Percentiles rank a stretch among this genome's conserved stretches.
phyloP scores from a whole-genome alignment of 2,113 vertebrate species.

The Lipophrys pholis region DNA sequence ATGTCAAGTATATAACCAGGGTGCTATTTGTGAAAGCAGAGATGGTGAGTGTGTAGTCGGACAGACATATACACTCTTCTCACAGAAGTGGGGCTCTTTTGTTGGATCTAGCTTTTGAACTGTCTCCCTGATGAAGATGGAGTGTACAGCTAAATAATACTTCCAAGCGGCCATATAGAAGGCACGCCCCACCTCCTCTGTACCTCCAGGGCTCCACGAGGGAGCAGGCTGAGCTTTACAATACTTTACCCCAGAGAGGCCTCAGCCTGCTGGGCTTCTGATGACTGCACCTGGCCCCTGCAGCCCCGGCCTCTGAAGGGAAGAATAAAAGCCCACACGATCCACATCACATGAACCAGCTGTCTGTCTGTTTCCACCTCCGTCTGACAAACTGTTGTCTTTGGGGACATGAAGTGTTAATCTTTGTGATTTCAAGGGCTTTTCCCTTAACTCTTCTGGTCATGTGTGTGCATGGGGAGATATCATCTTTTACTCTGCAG shows the following conservation, averaged over 20 bases:
- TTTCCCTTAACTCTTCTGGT: constrained; percentile 7
- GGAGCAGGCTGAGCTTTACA: constrained; percentile 61
- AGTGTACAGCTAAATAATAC: constrained; percentile 53
- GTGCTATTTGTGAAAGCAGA: no score
- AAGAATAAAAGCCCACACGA: constrained; percentile 23
- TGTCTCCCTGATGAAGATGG: constrained; percentile 59
- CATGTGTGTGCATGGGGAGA: constrained; percentile 2
- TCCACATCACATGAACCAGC: constrained; percentile 50
- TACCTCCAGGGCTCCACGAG: constrained; percentile 63
- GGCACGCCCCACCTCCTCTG: constrained; percentile 49
- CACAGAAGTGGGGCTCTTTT: constrained; percentile 29
- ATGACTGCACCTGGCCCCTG: constrained; percentile 70
- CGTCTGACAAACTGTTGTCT: constrained; percentile 40
- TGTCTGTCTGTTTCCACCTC: constrained; percentile 43
- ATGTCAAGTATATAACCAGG: no score
- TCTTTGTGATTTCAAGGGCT: constrained; percentile 16
- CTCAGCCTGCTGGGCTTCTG: constrained; percentile 58
- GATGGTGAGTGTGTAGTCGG: background rate
- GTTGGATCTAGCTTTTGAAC: constrained; percentile 43
- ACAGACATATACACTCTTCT: constrained; percentile 9
- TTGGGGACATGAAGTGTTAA: constrained; percentile 29
- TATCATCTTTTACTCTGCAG: constrained; percentile 63
- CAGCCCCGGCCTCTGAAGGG: constrained; percentile 26
- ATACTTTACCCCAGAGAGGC: constrained; percentile 66
- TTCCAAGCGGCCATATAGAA: constrained; percentile 40